phyloP scores from a whole-genome alignment of 2,888 invertebrate species.

The Arge pagana region DNA sequence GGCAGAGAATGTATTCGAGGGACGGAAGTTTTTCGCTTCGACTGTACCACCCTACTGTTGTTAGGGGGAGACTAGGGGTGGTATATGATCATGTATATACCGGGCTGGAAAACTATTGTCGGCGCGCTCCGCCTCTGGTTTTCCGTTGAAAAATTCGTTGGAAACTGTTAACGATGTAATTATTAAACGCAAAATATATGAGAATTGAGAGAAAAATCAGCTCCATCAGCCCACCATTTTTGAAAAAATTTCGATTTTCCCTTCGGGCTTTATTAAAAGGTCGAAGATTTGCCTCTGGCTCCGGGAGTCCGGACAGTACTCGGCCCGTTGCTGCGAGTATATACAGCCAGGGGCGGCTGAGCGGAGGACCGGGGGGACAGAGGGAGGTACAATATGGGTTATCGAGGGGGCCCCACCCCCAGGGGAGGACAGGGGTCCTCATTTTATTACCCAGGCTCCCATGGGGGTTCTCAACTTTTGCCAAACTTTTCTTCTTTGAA shows the following conservation, averaged over 20 bases:
- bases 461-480: conserved; percentile 53
- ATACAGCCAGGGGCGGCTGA: conserved; percentile 55
- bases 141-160: conserved; percentile 48
- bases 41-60: conserved; percentile 59
- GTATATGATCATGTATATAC: conserved; percentile 59
- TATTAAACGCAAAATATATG: conserved; percentile 10
- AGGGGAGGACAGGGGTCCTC: conserved; percentile 57
- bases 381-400: conserved; percentile 57
- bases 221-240: conserved; percentile 48
- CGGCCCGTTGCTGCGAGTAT: conserved; percentile 52
- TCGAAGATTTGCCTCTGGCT: conserved; percentile 50
- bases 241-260: conserved; percentile 42
- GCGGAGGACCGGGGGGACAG: conserved; percentile 34
- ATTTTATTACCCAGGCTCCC: conserved; percentile 56
- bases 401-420: conserved; percentile 55
- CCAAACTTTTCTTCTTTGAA: conserved; percentile 26
- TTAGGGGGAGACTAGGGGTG: conserved; percentile 58
- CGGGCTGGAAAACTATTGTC: conserved; percentile 55
- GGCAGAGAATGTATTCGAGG: conserved; percentile 40
- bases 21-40: conserved; percentile 45
- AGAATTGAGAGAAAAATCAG: conserved; percentile 45
- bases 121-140: conserved; percentile 54
- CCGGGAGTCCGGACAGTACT: conserved; percentile 51
- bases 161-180: conserved; percentile 2
- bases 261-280: conserved; percentile 30